phyloP scores from a whole-genome alignment of 2,113 vertebrate species.

The Antechinus stuartii region DNA sequence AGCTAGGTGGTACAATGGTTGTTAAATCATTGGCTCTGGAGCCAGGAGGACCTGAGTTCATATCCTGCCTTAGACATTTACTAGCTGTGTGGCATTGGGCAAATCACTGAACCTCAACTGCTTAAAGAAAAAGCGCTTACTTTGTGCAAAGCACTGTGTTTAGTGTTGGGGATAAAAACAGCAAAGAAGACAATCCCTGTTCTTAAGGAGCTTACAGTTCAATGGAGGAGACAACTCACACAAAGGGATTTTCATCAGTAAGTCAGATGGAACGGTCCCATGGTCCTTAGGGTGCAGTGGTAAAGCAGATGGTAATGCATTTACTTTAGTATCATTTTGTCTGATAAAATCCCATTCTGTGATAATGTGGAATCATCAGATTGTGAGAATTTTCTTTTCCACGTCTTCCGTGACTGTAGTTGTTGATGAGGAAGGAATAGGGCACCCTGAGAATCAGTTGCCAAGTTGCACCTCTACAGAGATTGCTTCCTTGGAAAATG shows the following conservation, averaged over 20 bases:
- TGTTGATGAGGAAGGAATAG: background rate
- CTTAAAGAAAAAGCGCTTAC: background rate
- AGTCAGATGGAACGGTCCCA: background rate
- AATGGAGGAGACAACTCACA: background rate
- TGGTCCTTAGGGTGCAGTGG: background rate
- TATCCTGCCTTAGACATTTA: too few relatives aligned
- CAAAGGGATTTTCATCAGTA: too few relatives aligned
- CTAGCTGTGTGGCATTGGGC: too few relatives aligned
- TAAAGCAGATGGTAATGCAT: background rate
- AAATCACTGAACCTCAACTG: too few relatives aligned
- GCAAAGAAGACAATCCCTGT: background rate
- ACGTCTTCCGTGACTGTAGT: background rate
- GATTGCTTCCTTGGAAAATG: background rate
- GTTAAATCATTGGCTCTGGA: too few relatives aligned
- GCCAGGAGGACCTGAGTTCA: too few relatives aligned
- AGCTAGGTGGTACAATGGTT: too few relatives aligned
- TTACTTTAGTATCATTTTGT: background rate
- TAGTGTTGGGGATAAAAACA: background rate
- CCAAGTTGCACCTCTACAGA: background rate
- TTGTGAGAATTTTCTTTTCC: background rate
- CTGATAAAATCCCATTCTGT: background rate
- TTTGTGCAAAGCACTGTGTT: background rate
- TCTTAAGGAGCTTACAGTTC: background rate
- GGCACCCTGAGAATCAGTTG: background rate
- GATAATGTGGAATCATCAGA: background rate